Percentiles rank a stretch among this genome's conserved stretches.
These are phyloP conservation scores for Drosophila santomea DNA, from an alignment of 1,140 invertebrate species.

Conservation along the genomic window DNA sequence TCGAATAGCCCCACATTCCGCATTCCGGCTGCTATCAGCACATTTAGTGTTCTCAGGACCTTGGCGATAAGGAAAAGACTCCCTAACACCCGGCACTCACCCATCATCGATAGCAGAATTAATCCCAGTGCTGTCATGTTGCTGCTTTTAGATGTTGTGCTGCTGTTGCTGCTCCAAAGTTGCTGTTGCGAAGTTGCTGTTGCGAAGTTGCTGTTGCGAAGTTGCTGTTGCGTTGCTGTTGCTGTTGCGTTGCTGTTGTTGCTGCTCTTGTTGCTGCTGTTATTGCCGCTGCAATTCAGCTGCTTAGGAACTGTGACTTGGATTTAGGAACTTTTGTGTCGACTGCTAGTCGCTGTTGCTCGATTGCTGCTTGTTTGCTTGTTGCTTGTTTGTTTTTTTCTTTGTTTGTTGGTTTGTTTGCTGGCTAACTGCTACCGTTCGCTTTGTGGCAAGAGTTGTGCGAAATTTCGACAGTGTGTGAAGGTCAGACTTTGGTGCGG, in stretches of 20 bases:
- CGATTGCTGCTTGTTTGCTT: slow-evolving; percentile 10
- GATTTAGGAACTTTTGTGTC: slow-evolving; percentile 56
- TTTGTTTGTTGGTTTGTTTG: background rate
- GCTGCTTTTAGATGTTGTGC: slow-evolving; percentile 12
- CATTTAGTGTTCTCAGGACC: background rate
- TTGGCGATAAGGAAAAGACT: slow-evolving; percentile 42
- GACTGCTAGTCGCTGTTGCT: slow-evolving; percentile 21
- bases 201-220: slow-evolving; percentile 4
- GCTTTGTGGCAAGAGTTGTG: slow-evolving; percentile 67
- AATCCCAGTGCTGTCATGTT: slow-evolving; percentile 80
- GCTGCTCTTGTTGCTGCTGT: slow-evolving; percentile 8
- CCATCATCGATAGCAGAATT: slow-evolving; percentile 83
- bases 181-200: background rate
- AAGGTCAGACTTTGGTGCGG: slow-evolving; percentile 47
- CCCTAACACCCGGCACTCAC: slow-evolving; percentile 60
- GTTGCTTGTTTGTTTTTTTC: background rate
- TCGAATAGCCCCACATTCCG: background rate
- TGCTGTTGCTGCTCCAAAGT: background rate
- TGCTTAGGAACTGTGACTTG: slow-evolving; percentile 60
- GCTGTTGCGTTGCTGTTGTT: slow-evolving; percentile 6
- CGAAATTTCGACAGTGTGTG: slow-evolving; percentile 43
- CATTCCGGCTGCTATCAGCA: slow-evolving; percentile 7
- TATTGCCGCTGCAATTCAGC: slow-evolving; percentile 5
- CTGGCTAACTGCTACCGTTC: slow-evolving; percentile 1
- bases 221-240: slow-evolving; percentile 3